These are phyloP conservation scores for Cremastinae sp. DNA, from an alignment of 2,888 invertebrate species.

Conservation along the genomic window DNA sequence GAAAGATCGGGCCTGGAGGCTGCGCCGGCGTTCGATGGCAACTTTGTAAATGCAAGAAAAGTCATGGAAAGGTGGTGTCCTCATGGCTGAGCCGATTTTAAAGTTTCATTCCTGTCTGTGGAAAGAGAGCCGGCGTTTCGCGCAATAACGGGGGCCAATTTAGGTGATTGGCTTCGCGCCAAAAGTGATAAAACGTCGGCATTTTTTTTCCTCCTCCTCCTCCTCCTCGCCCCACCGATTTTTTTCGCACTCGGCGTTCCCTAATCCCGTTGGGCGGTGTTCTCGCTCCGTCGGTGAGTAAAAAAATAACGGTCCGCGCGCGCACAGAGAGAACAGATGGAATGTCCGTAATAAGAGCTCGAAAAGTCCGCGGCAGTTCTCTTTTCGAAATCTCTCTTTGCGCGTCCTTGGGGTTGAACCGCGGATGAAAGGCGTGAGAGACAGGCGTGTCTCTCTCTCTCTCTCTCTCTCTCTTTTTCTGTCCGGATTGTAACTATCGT, in stretches of 20 bases:
- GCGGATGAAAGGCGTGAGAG: slow-evolving; percentile 56
- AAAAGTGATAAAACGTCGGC: slow-evolving; percentile 20
- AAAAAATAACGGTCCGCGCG: slow-evolving; percentile 1
- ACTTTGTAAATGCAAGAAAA: slow-evolving; percentile 29
- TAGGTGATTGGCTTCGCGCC: slow-evolving; percentile 48
- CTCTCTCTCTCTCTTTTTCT: slow-evolving; percentile 22
- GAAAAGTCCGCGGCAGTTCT: slow-evolving; percentile 45
- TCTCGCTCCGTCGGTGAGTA: background rate
- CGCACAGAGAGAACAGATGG: slow-evolving; percentile 9
- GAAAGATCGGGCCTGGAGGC: background rate
- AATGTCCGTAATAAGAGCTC: slow-evolving; percentile 54
- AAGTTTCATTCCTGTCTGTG: slow-evolving; percentile 23
- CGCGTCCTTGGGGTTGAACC: slow-evolving; percentile 50
- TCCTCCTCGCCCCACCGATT: background rate
- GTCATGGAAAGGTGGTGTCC: slow-evolving; percentile 27
- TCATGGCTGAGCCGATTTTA: slow-evolving; percentile 33
- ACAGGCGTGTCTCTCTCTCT: slow-evolving; percentile 41
- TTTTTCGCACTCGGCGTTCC: slow-evolving; percentile 17
- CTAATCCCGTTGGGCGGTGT: slow-evolving; percentile 17
- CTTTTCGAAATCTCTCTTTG: slow-evolving; percentile 47
- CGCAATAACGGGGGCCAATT: slow-evolving; percentile 43
- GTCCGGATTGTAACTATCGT: slow-evolving; percentile 11
- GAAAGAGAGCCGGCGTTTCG: slow-evolving; percentile 7
- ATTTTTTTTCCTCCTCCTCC: slow-evolving; percentile 1
- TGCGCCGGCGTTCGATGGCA: slow-evolving; percentile 35